Conservation (phyloP, 2,113 vertebrate species). For the Brachypodius melanocephalos region DNA sequence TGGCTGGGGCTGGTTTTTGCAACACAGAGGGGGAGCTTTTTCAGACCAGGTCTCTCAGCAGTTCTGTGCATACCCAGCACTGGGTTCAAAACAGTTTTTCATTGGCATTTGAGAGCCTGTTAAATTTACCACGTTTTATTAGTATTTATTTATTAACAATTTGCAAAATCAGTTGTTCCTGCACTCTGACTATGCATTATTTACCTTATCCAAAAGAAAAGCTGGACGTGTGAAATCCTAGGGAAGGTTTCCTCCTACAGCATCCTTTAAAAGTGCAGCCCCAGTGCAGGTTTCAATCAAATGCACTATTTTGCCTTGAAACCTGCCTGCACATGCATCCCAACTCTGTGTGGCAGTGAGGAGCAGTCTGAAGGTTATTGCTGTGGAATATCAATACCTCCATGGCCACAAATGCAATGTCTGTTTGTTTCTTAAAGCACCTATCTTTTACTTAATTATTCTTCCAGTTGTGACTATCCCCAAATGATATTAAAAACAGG, state of each 20-base stretch:
- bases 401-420: background rate
- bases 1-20: constrained; percentile 44
- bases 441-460: background rate
- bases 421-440: background rate
- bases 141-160: background rate
- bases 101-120: background rate
- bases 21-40: constrained; percentile 38
- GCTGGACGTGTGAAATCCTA: background rate
- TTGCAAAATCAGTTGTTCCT: background rate
- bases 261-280: background rate
- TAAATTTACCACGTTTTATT: background rate
- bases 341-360: background rate
- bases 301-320: background rate
- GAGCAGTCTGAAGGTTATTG: background rate
- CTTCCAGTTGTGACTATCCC: background rate
- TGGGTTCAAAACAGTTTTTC: background rate
- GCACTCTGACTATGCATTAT: background rate
- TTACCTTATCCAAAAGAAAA: background rate
- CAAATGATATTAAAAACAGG: background rate
- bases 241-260: background rate
- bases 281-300: background rate
- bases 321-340: background rate
- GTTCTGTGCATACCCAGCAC: background rate
- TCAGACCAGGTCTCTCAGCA: constrained; percentile 57
- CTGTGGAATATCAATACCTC: background rate